phyloP scores from a whole-genome alignment of 92 coral and sea anemone species.

The Porites evermanni region DNA sequence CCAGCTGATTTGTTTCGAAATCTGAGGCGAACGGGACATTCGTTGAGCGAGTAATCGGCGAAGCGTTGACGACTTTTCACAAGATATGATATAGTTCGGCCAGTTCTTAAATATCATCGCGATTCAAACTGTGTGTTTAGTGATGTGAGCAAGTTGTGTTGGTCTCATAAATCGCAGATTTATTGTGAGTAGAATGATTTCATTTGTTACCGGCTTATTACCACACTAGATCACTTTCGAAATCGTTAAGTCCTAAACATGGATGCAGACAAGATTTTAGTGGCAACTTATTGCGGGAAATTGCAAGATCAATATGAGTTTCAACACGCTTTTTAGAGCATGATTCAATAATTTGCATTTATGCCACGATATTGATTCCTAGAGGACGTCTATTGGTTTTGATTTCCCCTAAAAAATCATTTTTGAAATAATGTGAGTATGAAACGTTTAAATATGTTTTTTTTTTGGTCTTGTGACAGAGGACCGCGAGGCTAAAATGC shows the following conservation, averaged over 20 bases:
- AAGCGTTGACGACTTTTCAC: not conserved
- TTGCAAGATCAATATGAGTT: conserved; percentile 12
- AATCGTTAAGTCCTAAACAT: not conserved
- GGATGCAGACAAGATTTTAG: not conserved
- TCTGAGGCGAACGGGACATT: not conserved
- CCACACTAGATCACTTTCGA: no score
- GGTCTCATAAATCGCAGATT: not conserved
- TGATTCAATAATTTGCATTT: conserved; percentile 9
- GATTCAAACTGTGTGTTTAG: not conserved
- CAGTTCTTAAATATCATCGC: not conserved
- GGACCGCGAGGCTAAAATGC: conserved; percentile 46
- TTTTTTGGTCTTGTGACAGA: not conserved
- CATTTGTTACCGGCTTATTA: not conserved
- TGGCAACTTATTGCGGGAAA: conserved; percentile 2
- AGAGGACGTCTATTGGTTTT: not conserved
- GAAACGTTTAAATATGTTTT: no score
- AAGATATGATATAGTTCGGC: not conserved
- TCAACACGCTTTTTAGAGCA: not conserved
- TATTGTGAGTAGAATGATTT: not conserved
- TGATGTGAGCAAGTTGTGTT: not conserved
- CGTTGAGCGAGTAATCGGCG: not conserved
- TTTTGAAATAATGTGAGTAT: not conserved
- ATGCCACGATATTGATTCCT: not conserved
- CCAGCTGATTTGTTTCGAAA: not conserved
- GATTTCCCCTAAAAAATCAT: not conserved